Evolutionary conservation across 1,140 invertebrate species (phyloP).

Genomic region (Zaprionus africanus): DNA sequence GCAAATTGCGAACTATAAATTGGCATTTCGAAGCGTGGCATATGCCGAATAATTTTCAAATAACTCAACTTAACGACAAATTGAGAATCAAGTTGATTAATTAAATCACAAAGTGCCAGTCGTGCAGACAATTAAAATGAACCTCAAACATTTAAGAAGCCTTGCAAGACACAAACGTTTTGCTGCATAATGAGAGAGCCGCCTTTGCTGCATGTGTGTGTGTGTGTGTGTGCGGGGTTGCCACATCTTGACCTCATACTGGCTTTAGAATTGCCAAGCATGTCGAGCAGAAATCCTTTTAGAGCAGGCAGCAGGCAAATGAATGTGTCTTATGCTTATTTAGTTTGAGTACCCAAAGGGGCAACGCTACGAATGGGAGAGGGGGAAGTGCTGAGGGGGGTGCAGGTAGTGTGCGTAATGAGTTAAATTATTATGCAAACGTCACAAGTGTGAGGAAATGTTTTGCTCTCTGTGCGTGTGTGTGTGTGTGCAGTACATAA

Average conservation of each 20-base stretch:
- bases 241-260: conserved; percentile 57
- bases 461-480: conserved; percentile 33
- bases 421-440: conserved; percentile 82
- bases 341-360: conserved; percentile 41
- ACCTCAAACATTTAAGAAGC: conserved; percentile 38
- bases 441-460: conserved; percentile 55
- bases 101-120: conserved; percentile 20
- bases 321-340: conserved; percentile 72
- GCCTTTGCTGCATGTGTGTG: not conserved
- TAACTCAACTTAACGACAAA: conserved; percentile 27
- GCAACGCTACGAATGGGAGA: not conserved
- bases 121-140: conserved; percentile 13
- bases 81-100: conserved; percentile 20
- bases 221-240: conserved; percentile 1
- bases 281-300: conserved; percentile 49
- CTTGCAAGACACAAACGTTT: conserved; percentile 18
- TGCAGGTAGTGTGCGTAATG: conserved; percentile 45
- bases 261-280: conserved; percentile 43
- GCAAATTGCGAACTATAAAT: conserved; percentile 26
- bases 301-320: conserved; percentile 38
- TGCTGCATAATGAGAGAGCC: conserved; percentile 1
- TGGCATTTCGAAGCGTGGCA: conserved; percentile 13
- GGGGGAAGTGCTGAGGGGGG: not conserved
- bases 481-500: conserved; percentile 26
- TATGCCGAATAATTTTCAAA: not conserved